A percentile compares a stretch with the other conserved stretches of the same genome.
These are phyloP conservation scores for Spilarctia lutea DNA, from an alignment of 2,888 invertebrate species.

Conservation along the genomic window DNA sequence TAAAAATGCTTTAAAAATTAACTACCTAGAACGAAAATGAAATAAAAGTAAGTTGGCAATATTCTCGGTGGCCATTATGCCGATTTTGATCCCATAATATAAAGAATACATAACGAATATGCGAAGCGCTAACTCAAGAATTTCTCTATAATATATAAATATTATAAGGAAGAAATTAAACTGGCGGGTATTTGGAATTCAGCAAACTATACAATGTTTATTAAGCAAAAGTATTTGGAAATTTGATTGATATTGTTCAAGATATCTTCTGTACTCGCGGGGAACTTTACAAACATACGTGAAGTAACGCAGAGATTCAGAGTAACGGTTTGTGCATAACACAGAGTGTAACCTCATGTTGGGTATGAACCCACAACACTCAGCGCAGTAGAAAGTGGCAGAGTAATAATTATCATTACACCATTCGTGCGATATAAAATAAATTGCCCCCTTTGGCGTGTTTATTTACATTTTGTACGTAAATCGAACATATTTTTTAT, in stretches of 20 bases:
- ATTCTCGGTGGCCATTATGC: neutral
- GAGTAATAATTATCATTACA: too few relatives aligned
- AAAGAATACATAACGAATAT: neutral
- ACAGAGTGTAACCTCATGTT: too few relatives aligned
- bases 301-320: too few relatives aligned
- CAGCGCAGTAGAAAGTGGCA: too few relatives aligned
- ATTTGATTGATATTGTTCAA: neutral
- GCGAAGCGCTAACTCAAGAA: neutral
- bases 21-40: neutral
- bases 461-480: too few relatives aligned
- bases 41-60: neutral
- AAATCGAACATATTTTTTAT: too few relatives aligned
- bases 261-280: neutral
- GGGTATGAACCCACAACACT: too few relatives aligned
- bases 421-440: too few relatives aligned
- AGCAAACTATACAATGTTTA: neutral
- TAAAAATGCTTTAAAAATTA: constrained; percentile 7
- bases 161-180: neutral
- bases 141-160: neutral
- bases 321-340: too few relatives aligned
- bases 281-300: too few relatives aligned
- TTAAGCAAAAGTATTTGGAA: neutral
- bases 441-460: too few relatives aligned
- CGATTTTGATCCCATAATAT: neutral
- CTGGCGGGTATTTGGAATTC: neutral